Evolutionary conservation across 2,797 vertebrate species (phyloP), one percentile per base, ranked within the genome.

Genomic region (Oreortyx pictus): DNA sequence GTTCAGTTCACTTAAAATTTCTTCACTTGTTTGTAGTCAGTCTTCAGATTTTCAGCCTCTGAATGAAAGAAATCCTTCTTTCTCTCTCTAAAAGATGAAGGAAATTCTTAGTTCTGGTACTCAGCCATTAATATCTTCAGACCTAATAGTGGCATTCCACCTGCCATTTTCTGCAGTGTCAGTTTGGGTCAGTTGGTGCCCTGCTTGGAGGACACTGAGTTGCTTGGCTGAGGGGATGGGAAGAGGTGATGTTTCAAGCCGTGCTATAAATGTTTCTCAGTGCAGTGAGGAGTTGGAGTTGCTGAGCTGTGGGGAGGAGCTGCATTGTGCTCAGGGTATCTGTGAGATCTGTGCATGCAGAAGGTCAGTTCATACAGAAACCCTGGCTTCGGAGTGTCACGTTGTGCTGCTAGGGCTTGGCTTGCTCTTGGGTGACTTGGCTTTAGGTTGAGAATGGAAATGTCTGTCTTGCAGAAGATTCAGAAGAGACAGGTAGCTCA

Each of bases 331-430:
- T 44, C 35, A 2, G 4, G 1, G 29, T 47, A n/a, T 17, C 20
- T 3, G 0, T 4, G 33, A 54, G 54, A 14, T 29, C 27, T 47
- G 19, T 43, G 50, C 1, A 1, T 25, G 6, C 4, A 8, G 41
- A 29, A 8, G 22, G 25, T 31, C 68, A 54, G 18, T 15, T 47
- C 8, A 3, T 25, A 35, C 25, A 14, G 31, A 88, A 52, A 37
- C 24, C 35, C 44, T 35, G 43, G 6, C 18, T 52, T 37, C 19
- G 25, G 52, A 37, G 15, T 65, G 29, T 17, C 17, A 3, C 5
- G 15, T 39, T 56, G 19, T 14, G 7, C 25, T 7, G 23, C 9
- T 75, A 43, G 19, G 57, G 8, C 14, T 61, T 49, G 54, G 24
- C 23, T 25, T 39, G 37, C 31, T 54, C 33, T 25, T 59, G 41